phyloP scores from a whole-genome alignment of 2,888 invertebrate genomes.

The Dynastes grantii region DNA sequence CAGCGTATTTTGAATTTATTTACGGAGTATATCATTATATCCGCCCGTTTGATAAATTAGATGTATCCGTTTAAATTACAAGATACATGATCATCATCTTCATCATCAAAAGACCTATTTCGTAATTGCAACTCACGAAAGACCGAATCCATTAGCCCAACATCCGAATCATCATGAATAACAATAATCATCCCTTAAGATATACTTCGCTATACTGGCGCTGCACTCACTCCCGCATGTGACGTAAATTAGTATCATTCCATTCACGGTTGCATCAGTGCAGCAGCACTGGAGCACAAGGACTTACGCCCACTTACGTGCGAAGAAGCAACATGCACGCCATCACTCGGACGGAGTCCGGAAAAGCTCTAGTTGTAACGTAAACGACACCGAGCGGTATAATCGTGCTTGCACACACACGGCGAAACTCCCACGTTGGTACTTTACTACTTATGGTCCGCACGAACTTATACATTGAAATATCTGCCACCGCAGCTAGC shows the following conservation, averaged over 20 bases:
- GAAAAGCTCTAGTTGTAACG: conserved; percentile 13
- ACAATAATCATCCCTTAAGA: conserved; percentile 25
- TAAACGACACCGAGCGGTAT: conserved; percentile 4
- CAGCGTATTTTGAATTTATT: too few relatives aligned
- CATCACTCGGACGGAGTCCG: conserved; percentile 38
- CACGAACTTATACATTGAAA: conserved; percentile 51
- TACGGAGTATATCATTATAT: too few relatives aligned
- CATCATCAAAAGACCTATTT: conserved; percentile 41
- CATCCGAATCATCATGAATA: conserved; percentile 23
- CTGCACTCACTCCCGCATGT: conserved; percentile 23
- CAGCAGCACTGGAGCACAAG: conserved; percentile 21
- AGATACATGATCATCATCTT: conserved; percentile 4
- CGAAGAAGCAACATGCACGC: conserved; percentile 27
- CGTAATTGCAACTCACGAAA: conserved; percentile 29
- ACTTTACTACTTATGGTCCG: conserved; percentile 28
- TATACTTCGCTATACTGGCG: conserved; percentile 5
- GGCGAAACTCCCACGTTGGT: conserved; percentile 50
- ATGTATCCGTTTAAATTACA: conserved; percentile 6
- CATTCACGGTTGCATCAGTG: conserved; percentile 4
- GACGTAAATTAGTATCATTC: conserved; percentile 33
- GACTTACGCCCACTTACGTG: conserved; percentile 34
- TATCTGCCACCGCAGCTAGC: conserved; percentile 39
- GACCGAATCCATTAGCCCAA: conserved; percentile 24
- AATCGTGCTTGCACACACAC: conserved; percentile 15
- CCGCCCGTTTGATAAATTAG: not conserved